Conservation (phyloP, 2,888 invertebrate species). For the Synanthedon vespiformis region DNA sequence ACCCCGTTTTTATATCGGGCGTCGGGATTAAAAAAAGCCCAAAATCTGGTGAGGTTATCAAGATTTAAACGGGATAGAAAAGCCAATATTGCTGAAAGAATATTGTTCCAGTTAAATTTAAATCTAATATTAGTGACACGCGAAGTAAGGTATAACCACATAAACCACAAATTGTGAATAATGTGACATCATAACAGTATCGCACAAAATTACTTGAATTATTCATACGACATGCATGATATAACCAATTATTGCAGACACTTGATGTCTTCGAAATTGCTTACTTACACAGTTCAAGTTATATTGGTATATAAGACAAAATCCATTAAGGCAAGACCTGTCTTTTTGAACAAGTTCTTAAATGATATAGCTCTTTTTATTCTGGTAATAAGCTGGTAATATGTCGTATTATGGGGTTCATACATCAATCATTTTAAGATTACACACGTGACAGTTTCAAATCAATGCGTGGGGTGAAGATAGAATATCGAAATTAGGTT, state of each 20-base stretch:
- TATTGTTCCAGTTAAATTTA: not conserved
- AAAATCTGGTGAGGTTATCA: not conserved
- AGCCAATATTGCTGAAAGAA: not conserved
- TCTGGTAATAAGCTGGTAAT: not conserved
- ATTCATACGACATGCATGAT: conserved; percentile 27
- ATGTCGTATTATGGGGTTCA: not conserved
- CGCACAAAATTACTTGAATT: conserved; percentile 42
- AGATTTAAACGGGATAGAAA: not conserved
- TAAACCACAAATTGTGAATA: conserved; percentile 44
- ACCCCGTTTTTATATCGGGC: too few species aligned
- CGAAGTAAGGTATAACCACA: conserved; percentile 32
- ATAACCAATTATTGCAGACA: conserved; percentile 13
- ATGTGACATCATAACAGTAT: conserved; percentile 42
- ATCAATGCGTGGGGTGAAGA: conserved; percentile 7
- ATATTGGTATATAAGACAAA: not conserved
- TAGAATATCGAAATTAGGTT: not conserved
- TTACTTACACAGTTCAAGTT: not conserved
- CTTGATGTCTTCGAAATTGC: not conserved
- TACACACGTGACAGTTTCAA: conserved; percentile 13
- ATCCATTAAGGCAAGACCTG: not conserved
- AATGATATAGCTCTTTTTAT: not conserved
- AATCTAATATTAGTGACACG: conserved; percentile 1
- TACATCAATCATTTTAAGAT: conserved; percentile 16
- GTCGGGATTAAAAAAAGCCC: too few species aligned
- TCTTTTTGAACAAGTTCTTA: not conserved